These are phyloP conservation scores for Ischnura elegans DNA, from an alignment of 2,888 invertebrate genomes.

Conservation along the genomic window DNA sequence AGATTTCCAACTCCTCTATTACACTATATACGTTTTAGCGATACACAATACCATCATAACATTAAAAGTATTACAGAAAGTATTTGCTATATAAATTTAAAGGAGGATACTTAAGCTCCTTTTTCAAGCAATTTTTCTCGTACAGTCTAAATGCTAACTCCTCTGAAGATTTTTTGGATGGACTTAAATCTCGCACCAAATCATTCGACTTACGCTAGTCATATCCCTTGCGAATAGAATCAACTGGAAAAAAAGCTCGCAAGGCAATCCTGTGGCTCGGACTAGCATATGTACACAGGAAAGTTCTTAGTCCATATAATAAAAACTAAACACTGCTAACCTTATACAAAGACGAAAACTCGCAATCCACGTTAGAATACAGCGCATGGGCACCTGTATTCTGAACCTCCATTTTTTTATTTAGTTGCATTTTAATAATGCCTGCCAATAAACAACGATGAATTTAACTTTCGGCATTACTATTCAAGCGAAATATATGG, in stretches of 20 bases:
- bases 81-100: not conserved
- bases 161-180: not conserved
- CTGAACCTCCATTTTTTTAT: too few relatives aligned
- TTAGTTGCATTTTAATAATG: too few relatives aligned
- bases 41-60: conserved; percentile 54
- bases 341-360: not conserved
- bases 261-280: not conserved
- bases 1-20: conserved; percentile 63
- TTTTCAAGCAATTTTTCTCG: not conserved
- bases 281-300: not conserved
- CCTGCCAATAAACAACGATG: too few relatives aligned
- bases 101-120: not conserved
- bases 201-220: not conserved
- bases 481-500: too few relatives aligned
- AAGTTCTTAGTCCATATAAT: not conserved
- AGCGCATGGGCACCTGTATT: too few relatives aligned
- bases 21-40: conserved; percentile 59
- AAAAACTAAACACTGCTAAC: not conserved
- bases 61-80: conserved; percentile 73
- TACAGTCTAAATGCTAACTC: not conserved
- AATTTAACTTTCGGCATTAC: too few relatives aligned
- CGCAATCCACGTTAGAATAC: too few relatives aligned
- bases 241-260: not conserved
- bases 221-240: not conserved
- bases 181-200: not conserved